phyloP scores from a whole-genome alignment of 2,888 invertebrate genomes.

The Cybosia mesomella region DNA sequence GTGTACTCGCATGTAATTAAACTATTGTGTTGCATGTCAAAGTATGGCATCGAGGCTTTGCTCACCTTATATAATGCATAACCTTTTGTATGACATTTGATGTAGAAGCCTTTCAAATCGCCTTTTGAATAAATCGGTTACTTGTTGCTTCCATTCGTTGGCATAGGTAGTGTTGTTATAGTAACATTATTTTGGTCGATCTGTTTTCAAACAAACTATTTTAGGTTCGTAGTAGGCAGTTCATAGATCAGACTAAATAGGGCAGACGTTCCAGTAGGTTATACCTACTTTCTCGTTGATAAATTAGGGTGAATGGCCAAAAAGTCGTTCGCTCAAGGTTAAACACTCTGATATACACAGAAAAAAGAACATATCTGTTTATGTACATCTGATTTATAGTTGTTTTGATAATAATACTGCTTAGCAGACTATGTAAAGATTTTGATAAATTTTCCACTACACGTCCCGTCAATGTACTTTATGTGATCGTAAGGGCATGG shows the following conservation, averaged over 20 bases:
- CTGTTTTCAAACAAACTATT: slow-evolving; percentile 64
- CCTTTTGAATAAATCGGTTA: slow-evolving; percentile 58
- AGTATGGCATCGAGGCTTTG: slow-evolving; percentile 58
- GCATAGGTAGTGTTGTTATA: slow-evolving; percentile 43
- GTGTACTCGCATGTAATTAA: slow-evolving; percentile 73
- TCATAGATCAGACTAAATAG: slow-evolving; percentile 54
- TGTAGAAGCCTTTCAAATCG: slow-evolving; percentile 69
- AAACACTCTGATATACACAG: slow-evolving; percentile 41
- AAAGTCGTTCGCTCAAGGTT: slow-evolving; percentile 48
- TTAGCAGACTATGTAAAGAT: not conserved
- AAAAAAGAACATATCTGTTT: slow-evolving; percentile 32
- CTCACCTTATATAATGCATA: slow-evolving; percentile 74
- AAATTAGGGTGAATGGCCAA: slow-evolving; percentile 50
- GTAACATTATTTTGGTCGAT: slow-evolving; percentile 59
- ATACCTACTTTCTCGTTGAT: slow-evolving; percentile 40
- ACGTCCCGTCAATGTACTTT: slow-evolving; percentile 9
- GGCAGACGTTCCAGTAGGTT: slow-evolving; percentile 45
- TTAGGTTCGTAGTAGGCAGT: slow-evolving; percentile 44
- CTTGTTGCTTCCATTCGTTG: slow-evolving; percentile 66
- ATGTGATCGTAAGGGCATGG: slow-evolving; percentile 21
- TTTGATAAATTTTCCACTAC: slow-evolving; percentile 11
- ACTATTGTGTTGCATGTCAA: slow-evolving; percentile 72
- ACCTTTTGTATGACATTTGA: slow-evolving; percentile 81
- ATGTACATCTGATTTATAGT: slow-evolving; percentile 41
- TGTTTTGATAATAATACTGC: slow-evolving; percentile 38